These are phyloP conservation scores for Gorsachius magnificus DNA, from an alignment of 2,797 vertebrate genomes.

Conservation along the genomic window DNA sequence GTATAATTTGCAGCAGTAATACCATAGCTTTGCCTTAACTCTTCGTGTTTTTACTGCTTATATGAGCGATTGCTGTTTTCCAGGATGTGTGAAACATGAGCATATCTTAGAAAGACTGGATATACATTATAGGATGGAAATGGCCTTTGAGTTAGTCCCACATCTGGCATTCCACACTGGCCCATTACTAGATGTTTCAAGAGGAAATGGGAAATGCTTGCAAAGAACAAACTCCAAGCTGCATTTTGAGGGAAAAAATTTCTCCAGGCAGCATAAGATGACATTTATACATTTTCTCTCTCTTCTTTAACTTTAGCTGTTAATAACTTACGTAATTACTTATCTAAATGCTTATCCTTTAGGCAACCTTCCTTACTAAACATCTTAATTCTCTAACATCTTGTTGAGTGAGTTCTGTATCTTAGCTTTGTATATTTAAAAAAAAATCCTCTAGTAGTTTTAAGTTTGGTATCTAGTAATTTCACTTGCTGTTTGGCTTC, in stretches of 20 bases:
- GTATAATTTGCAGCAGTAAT: neutral
- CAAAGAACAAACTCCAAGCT: neutral
- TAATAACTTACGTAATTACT: neutral
- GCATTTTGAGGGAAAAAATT: neutral
- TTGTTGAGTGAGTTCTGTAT: neutral
- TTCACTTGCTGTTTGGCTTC: neutral
- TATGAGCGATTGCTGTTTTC: neutral
- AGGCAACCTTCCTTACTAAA: slow-evolving; percentile 33
- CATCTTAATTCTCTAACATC: slow-evolving; percentile 28
- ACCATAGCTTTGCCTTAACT: neutral
- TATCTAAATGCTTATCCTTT: neutral
- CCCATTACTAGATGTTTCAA: neutral
- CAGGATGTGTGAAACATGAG: neutral
- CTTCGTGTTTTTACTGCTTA: neutral
- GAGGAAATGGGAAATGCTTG: neutral
- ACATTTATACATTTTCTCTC: neutral
- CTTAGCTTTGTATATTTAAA: neutral
- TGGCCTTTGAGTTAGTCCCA: neutral
- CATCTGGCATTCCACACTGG: neutral
- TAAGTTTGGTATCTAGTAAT: neutral
- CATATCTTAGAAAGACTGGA: neutral
- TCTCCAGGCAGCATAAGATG: neutral
- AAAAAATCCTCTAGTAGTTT: neutral
- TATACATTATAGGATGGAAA: neutral
- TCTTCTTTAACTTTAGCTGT: neutral